Evolutionary conservation across 2,113 vertebrate genomes (phyloP).

Genomic region (Mustela nigripes): DNA sequence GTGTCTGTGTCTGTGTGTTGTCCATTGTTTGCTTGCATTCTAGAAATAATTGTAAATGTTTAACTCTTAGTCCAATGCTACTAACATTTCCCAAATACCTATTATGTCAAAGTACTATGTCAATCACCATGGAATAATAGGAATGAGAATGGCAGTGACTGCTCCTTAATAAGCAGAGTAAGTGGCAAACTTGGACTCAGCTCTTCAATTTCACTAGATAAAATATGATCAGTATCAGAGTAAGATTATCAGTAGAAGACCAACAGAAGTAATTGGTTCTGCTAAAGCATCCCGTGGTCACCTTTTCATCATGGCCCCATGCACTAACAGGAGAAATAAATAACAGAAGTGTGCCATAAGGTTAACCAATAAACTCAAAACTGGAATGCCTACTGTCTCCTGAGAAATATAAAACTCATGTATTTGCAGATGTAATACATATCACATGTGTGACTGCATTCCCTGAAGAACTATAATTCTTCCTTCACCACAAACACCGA

Average conservation of each 20-base stretch:
- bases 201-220: not conserved
- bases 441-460: not conserved
- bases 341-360: not conserved
- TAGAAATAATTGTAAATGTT: not conserved
- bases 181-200: not conserved
- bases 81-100: not conserved
- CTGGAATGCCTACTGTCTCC: not conserved
- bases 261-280: slow-evolving; percentile 1
- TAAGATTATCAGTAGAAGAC: not conserved
- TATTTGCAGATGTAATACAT: not conserved
- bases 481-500: not conserved
- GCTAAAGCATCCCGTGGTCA: not conserved
- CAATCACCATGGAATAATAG: not conserved
- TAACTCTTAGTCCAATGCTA: not conserved
- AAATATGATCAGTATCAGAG: not conserved
- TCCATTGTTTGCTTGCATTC: not conserved
- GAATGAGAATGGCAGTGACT: not conserved
- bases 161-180: not conserved
- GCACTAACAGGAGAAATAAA: not conserved
- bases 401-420: not conserved
- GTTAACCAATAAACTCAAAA: not conserved
- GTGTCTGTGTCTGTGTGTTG: not conserved
- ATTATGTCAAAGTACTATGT: not conserved
- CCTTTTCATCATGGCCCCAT: not conserved
- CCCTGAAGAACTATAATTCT: not conserved